Percentiles rank a stretch among this genome's conserved stretches.
Conservation (phyloP, 2,888 invertebrate genomes). For the Mesoligia furuncula region DNA sequence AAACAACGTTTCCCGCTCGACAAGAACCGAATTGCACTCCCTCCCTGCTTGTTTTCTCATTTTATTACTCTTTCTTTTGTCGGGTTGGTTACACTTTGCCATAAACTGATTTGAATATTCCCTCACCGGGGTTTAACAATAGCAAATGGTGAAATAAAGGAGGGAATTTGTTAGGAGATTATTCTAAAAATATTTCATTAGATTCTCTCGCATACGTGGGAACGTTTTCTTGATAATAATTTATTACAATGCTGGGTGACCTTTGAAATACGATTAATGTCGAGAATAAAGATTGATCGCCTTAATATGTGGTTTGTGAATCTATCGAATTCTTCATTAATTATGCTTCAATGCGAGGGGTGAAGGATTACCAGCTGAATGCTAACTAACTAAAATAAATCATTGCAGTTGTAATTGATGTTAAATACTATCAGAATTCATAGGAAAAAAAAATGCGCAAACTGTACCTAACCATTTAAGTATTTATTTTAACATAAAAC, state of each 20-base stretch:
- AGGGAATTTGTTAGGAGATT: slow-evolving; percentile 47
- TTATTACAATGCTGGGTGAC: slow-evolving; percentile 45
- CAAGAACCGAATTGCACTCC: slow-evolving; percentile 74
- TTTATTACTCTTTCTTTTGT: slow-evolving; percentile 72
- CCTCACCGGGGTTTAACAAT: slow-evolving; percentile 61
- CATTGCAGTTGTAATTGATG: slow-evolving; percentile 33
- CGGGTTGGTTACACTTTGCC: slow-evolving; percentile 65
- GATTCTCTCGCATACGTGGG: slow-evolving; percentile 14
- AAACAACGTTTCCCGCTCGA: slow-evolving; percentile 73
- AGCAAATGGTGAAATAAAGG: slow-evolving; percentile 58
- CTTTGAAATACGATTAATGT: slow-evolving; percentile 47
- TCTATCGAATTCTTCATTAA: slow-evolving; percentile 46
- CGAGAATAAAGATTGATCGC: slow-evolving; percentile 56
- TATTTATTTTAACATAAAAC: neutral
- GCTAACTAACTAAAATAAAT: slow-evolving; percentile 42
- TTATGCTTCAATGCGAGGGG: slow-evolving; percentile 33
- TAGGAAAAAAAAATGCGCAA: neutral
- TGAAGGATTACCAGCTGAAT: slow-evolving; percentile 52
- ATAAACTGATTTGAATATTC: slow-evolving; percentile 69
- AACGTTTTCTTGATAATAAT: slow-evolving; percentile 27
- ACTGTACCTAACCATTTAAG: neutral
- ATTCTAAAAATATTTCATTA: slow-evolving; percentile 48
- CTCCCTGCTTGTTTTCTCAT: slow-evolving; percentile 71
- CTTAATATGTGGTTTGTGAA: slow-evolving; percentile 39
- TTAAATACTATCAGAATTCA: slow-evolving; percentile 4